Base-by-base conservation (phyloP, 2,113 vertebrate genomes). In the Rhinopithecus roxellana region DNA sequence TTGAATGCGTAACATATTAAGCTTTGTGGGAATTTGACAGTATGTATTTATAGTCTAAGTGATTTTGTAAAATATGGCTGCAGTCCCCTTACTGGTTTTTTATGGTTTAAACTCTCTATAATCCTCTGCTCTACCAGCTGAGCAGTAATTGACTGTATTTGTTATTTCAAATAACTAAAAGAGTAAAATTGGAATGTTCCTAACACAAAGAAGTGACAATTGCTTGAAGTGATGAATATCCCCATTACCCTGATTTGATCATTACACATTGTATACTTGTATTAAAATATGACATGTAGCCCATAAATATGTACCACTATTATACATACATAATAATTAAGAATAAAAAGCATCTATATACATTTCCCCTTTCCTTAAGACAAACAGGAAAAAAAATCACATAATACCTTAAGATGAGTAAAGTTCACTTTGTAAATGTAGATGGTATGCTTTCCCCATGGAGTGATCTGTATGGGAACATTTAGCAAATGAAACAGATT, bases 401-500 rank as follows among this genome's bases (percentile, higher is more conserved):
- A 12, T 84, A 32, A 12, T 32, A 35, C 32, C 13, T 25, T 79
- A 89, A 25, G 5, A 70, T 67, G 52, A 83, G 13, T 83, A 67
- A n/a, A 69, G 35, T 64, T 23, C 25, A 23, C 61, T 23, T 55
- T 67, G 7, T 79, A 84, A 74, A n/a, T 50, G 18, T 38, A 57
- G 50, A 11, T 72, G 10, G 13, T 89, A 5, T 89, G 64, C 59
- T 82, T 82, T 59, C 55, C 13, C n/a, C 13, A 20, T 45, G 75
- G 17, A 86, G 38, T 38, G 25, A 89, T 35, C 27, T 18, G 16
- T 61, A 45, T 38, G 48, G 27, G 38, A 94, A 88, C 57, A 43
- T 22, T 80, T n/a, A 90, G 55, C n/a, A 96, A 74, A 55, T 79
- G 55, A 70, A 74, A 89, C 14, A 81, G 61, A 70, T 85, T 97